Base-by-base conservation (phyloP, 2,888 invertebrate genomes). In the Amiota communis region DNA sequence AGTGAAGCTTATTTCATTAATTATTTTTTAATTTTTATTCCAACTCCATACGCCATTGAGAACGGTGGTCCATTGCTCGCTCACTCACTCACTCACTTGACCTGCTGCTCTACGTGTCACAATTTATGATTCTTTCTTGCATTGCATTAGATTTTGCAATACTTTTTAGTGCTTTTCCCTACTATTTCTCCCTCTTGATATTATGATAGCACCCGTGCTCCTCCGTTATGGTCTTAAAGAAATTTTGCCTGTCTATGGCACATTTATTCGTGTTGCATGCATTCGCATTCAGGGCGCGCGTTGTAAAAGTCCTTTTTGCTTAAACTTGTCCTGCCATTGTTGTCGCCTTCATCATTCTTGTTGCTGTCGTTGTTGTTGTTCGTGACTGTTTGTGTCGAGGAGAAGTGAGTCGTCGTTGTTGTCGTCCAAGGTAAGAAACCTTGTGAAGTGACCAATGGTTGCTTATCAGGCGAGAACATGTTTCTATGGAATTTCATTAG, bases 391-490 rank as follows among this genome's bases (percentile, higher is more conserved):
- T 36, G 36, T 36, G 36, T 36, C 6, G 36, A 36, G 36, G 36
- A 36, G 36, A 36, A 6, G 36, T 36, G 36, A 36, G 36, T 23
- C 23, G 23, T 23, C 1, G 23, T n/a, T 1, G 36, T 23, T 3
- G 23, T 23, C 1, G 23, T n/a, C 8, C 20, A 11, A 11, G 15
- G 53, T 9, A 15, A 53, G 53, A 1, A 15, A n/a, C 36, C 36
- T 36, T 36, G 36, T 36, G 36, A 73, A 80, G 78, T 86, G 80
- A 85, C 83, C 86, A 86, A 86, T 85, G 84, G 81, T 70, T 75
- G 77, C 85, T 86, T 86, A 86, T 86, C 85, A 86, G 85, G 86
- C 85, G 86, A 86, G 82, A 86, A 85, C 86, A 86, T 86, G 85
- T 81, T 85, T 85, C 82, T 77, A 71, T 77, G 81, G 83, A 86